Percentiles rank a stretch among this genome's conserved stretches.
Conservation (phyloP, 2,888 invertebrate genomes). For the Cerastis leucographa region DNA sequence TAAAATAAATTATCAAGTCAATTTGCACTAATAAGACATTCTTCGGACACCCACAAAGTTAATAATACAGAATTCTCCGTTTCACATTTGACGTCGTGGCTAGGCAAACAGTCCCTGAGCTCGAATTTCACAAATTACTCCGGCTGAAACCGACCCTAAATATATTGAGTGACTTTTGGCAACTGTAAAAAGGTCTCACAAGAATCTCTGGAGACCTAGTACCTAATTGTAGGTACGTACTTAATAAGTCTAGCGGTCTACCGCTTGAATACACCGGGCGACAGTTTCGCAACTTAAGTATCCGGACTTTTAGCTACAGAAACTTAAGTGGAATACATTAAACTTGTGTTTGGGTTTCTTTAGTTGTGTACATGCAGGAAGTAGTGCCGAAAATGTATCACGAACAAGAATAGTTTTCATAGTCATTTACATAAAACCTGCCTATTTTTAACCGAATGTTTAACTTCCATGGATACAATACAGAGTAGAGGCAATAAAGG, state of each 20-base stretch:
- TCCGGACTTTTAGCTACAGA: slow-evolving; percentile 42
- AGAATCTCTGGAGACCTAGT: slow-evolving; percentile 65
- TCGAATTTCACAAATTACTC: slow-evolving; percentile 74
- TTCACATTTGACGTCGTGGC: slow-evolving; percentile 60
- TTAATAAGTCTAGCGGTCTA: slow-evolving; percentile 61
- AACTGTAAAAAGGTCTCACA: slow-evolving; percentile 71
- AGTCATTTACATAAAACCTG: not conserved
- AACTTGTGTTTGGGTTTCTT: slow-evolving; percentile 37
- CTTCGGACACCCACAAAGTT: slow-evolving; percentile 69
- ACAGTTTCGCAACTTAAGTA: slow-evolving; percentile 57
- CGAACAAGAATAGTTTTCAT: not conserved
- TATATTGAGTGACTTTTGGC: slow-evolving; percentile 70
- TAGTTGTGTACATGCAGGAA: slow-evolving; percentile 5
- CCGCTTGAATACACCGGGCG: slow-evolving; percentile 36
- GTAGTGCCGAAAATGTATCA: slow-evolving; percentile 6
- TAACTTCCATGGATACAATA: not conserved
- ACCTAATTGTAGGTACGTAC: slow-evolving; percentile 65
- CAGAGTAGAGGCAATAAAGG: not conserved
- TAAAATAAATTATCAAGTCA: slow-evolving; percentile 51
- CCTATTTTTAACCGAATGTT: not conserved
- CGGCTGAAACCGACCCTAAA: slow-evolving; percentile 66
- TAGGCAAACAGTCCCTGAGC: slow-evolving; percentile 70
- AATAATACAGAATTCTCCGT: slow-evolving; percentile 66
- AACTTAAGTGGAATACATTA: slow-evolving; percentile 42
- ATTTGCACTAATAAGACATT: slow-evolving; percentile 70